These are phyloP conservation scores for Cassiopea andromeda DNA, from an alignment of 30 jellyfish, hydroid and myxozoan genomes.

Conservation along the genomic window DNA sequence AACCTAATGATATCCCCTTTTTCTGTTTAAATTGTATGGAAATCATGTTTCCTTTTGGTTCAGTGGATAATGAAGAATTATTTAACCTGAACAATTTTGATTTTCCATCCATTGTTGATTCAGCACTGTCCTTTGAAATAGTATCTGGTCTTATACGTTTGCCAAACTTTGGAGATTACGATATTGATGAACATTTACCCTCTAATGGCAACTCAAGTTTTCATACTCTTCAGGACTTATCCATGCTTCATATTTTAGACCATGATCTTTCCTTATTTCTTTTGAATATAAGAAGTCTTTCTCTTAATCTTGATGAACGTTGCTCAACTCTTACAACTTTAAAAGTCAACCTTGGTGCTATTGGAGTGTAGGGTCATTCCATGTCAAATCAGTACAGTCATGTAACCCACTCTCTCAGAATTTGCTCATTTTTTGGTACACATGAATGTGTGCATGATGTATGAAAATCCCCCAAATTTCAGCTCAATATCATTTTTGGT, in stretches of 20 bases:
- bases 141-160: slow-evolving; percentile 40
- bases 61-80: slow-evolving; percentile 45
- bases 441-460: too few relatives aligned
- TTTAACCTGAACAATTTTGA: slow-evolving; percentile 46
- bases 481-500: too few relatives aligned
- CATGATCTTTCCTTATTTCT: slow-evolving; percentile 54
- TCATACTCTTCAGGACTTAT: slow-evolving; percentile 66
- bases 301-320: slow-evolving; percentile 56
- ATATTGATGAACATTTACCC: slow-evolving; percentile 71
- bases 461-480: too few relatives aligned
- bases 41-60: slow-evolving; percentile 55
- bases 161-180: slow-evolving; percentile 63
- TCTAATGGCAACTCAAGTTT: slow-evolving; percentile 61
- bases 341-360: slow-evolving; percentile 50
- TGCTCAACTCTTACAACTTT: slow-evolving; percentile 56
- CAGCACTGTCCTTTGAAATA: slow-evolving; percentile 43
- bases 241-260: slow-evolving; percentile 28
- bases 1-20: slow-evolving; percentile 45
- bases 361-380: slow-evolving; percentile 27
- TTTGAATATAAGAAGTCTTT: slow-evolving; percentile 50
- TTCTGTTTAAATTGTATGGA: slow-evolving; percentile 28
- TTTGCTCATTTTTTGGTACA: too few relatives aligned
- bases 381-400: too few relatives aligned
- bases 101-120: slow-evolving; percentile 53
- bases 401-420: too few relatives aligned